Evolutionary conservation across 2,113 vertebrate genomes (phyloP).

Genomic region (Hystrix cristata): DNA sequence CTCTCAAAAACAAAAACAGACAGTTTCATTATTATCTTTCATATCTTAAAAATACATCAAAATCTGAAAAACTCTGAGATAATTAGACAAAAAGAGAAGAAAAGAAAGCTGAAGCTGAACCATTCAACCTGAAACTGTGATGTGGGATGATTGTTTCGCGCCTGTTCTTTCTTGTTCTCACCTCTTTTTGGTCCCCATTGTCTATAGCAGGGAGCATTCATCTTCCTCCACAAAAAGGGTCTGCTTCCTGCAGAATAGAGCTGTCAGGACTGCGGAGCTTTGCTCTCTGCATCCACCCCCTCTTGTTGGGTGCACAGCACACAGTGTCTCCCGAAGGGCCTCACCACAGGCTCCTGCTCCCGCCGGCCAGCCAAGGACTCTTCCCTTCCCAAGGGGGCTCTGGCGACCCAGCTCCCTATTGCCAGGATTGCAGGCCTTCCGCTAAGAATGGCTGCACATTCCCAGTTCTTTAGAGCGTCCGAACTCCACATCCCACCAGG

Average conservation of each 20-base stretch:
- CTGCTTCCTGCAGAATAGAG: conserved; percentile 45
- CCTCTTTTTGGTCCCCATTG: conserved; percentile 71
- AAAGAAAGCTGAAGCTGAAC: neutral
- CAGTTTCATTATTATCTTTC: conserved; percentile 64
- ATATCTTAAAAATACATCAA: conserved; percentile 62
- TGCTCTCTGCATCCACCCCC: neutral
- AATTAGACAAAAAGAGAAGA: conserved; percentile 66
- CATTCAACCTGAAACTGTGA: conserved; percentile 62
- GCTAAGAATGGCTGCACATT: neutral
- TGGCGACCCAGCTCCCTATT: neutral
- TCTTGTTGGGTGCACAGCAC: neutral
- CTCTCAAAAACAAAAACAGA: conserved; percentile 65
- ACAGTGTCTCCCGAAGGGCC: neutral
- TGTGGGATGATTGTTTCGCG: conserved; percentile 45
- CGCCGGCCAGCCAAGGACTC: neutral
- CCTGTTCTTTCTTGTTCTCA: conserved; percentile 67
- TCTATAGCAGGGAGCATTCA: conserved; percentile 69
- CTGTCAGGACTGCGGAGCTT: neutral
- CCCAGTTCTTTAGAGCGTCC: neutral
- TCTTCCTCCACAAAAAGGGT: conserved; percentile 60
- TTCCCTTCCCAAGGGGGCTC: neutral
- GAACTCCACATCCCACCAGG: neutral
- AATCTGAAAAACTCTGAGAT: conserved; percentile 75
- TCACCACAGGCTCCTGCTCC: neutral
- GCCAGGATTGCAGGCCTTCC: neutral